Conservation (phyloP, 2,888 invertebrate genomes). For the Diaprepes abbreviatus region DNA sequence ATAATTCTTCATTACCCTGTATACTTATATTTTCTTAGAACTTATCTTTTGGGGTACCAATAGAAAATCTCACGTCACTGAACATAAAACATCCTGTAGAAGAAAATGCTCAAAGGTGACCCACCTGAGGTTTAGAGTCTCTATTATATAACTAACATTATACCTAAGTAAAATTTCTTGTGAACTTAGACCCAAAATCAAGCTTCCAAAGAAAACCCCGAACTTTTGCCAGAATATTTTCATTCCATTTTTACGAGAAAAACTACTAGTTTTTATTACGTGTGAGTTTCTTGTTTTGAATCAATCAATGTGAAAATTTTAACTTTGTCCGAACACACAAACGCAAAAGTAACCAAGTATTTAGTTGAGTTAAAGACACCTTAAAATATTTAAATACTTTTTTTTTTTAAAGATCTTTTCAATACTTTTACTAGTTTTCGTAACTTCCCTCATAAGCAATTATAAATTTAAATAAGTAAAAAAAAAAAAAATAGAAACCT, state of each 20-base stretch:
- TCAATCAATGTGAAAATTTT: too few relatives aligned
- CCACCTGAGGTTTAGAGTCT: constrained; percentile 18
- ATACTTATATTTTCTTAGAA: not conserved
- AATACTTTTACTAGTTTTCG: too few relatives aligned
- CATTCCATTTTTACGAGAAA: not conserved
- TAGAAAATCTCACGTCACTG: not conserved
- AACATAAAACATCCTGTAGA: constrained; percentile 2
- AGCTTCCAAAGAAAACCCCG: constrained; percentile 34
- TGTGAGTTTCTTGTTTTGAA: too few relatives aligned
- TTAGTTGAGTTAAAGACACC: too few relatives aligned
- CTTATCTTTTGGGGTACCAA: not conserved
- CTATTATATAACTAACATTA: constrained; percentile 38
- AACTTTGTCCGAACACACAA: too few relatives aligned
- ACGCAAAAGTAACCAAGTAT: too few relatives aligned
- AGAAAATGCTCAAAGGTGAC: constrained; percentile 5
- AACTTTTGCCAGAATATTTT: constrained; percentile 2
- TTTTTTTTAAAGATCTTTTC: too few relatives aligned
- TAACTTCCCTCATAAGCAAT: not conserved
- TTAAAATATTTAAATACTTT: too few relatives aligned
- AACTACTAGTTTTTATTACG: not conserved
- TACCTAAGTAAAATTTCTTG: constrained; percentile 23
- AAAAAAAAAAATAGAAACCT: constrained; percentile 49
- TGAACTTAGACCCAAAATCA: constrained; percentile 49
- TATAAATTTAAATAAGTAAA: too few relatives aligned
- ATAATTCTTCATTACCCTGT: constrained; percentile 16